These are phyloP conservation scores for Phallusia fumigata DNA, from an alignment of 23 tunicate genomes.

Conservation along the genomic window DNA sequence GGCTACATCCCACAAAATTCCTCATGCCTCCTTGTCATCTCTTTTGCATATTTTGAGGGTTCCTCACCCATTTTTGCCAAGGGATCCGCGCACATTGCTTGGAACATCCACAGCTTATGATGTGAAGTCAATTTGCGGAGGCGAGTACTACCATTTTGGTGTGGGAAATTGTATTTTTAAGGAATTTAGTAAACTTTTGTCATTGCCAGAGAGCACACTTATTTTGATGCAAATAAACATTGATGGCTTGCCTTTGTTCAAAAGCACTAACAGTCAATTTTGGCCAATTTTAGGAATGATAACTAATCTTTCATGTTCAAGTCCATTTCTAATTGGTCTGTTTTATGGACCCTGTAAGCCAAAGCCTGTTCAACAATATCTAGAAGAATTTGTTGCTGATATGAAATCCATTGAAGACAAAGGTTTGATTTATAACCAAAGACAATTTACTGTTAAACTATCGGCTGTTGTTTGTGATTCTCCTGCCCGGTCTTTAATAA, in stretches of 20 bases:
- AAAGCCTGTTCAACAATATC: constrained; percentile 17
- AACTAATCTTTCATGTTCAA: not conserved
- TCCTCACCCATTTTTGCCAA: not conserved
- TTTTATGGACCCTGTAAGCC: constrained; percentile 37
- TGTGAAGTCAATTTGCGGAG: not conserved
- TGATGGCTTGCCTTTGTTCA: constrained; percentile 48
- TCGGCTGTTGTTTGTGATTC: constrained; percentile 37
- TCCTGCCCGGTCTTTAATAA: constrained; percentile 40
- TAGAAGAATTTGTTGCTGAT: constrained; percentile 36
- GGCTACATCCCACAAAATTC: constrained; percentile 6
- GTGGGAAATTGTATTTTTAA: constrained; percentile 9
- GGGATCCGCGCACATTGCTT: constrained; percentile 17
- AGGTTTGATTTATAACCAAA: not conserved
- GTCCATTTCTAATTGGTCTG: constrained; percentile 35
- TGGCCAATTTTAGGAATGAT: constrained; percentile 44
- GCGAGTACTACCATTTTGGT: constrained; percentile 36
- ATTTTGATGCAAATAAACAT: constrained; percentile 33
- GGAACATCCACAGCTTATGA: constrained; percentile 1
- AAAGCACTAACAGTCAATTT: constrained; percentile 25
- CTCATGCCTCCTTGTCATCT: not conserved
- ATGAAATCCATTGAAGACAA: constrained; percentile 8
- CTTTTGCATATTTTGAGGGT: constrained; percentile 9
- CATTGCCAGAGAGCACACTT: not conserved
- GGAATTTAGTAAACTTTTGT: not conserved
- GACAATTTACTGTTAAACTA: constrained; percentile 10